Conservation (phyloP, 2,113 vertebrate genomes). For the Gallinago jamesoni region DNA sequence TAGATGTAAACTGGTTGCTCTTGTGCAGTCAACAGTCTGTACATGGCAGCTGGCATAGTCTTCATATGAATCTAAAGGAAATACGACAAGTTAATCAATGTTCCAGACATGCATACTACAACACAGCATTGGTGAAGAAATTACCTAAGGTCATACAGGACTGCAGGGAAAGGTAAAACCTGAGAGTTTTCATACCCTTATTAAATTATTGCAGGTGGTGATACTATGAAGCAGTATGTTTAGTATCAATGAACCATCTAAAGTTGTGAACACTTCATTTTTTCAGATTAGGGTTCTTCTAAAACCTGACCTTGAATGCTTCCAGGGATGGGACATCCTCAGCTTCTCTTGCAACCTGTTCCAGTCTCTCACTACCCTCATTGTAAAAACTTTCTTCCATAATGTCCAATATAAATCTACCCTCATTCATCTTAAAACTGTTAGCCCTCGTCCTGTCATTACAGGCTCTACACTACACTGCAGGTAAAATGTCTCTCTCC, state of each 20-base stretch:
- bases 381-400: background rate
- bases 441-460: background rate
- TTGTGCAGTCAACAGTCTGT: constrained; percentile 95
- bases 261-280: too few species aligned
- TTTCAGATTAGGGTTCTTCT: too few species aligned
- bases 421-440: background rate
- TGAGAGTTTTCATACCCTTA: background rate
- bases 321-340: background rate
- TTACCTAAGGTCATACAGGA: background rate
- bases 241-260: background rate
- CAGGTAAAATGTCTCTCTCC: background rate
- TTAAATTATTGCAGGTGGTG: background rate
- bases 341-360: background rate
- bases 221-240: background rate
- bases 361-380: background rate
- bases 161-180: background rate
- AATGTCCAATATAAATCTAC: background rate
- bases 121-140: background rate
- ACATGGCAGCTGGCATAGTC: constrained; percentile 99
- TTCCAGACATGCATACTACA: background rate
- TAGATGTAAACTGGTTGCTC: constrained; percentile 97
- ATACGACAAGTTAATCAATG: background rate
- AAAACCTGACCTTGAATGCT: background rate
- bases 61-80: constrained; percentile 94
- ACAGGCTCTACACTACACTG: background rate